phyloP scores from a whole-genome alignment of 2,888 invertebrate species.

The Aphodius granarius region DNA sequence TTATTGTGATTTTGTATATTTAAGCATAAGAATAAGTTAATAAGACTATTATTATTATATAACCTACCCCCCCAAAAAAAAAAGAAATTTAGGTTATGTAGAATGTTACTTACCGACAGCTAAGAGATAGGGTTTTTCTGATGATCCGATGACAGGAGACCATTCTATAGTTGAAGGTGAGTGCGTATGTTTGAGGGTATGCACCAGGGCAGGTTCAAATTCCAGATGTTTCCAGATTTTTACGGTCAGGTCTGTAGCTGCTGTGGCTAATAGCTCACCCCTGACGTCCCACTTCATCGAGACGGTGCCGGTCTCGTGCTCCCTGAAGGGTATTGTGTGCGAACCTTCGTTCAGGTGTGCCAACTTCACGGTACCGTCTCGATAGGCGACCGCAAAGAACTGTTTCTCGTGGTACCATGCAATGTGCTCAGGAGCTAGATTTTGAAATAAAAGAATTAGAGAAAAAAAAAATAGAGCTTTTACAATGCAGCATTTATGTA shows the following conservation, averaged over 20 bases:
- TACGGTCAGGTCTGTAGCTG: constrained; percentile 52
- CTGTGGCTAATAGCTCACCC: constrained; percentile 57
- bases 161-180: constrained; percentile 57
- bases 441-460: not conserved
- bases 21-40: too few relatives aligned
- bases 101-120: constrained; percentile 55
- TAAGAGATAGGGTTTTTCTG: constrained; percentile 49
- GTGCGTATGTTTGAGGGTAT: constrained; percentile 53
- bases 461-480: too few relatives aligned
- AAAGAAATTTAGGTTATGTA: constrained; percentile 51
- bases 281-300: constrained; percentile 55
- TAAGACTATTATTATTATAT: too few relatives aligned
- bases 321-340: constrained; percentile 47
- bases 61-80: too few relatives aligned
- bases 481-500: too few relatives aligned
- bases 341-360: constrained; percentile 48
- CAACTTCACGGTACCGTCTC: constrained; percentile 58
- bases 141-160: constrained; percentile 57
- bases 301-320: constrained; percentile 52
- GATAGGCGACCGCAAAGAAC: constrained; percentile 59
- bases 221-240: constrained; percentile 55
- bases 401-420: constrained; percentile 61
- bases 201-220: constrained; percentile 51
- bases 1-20: too few relatives aligned
- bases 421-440: constrained; percentile 58